A percentile compares a stretch with the other conserved stretches of the same genome.
Conservation (phyloP, 23 tunicate genomes). For the Corella eumyota region DNA sequence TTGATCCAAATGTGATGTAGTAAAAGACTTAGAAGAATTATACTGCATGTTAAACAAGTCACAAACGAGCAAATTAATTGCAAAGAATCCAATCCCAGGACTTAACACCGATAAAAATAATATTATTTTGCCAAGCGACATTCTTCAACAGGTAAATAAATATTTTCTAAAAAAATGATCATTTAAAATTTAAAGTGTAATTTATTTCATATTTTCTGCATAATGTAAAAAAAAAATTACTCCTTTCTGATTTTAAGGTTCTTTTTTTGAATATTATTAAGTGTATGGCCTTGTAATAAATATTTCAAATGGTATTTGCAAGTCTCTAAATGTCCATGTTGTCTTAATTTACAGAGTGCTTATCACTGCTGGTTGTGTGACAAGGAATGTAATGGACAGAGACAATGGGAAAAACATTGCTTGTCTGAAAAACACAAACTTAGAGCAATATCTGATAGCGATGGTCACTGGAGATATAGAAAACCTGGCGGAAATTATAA, state of each 20-base stretch:
- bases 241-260: no score
- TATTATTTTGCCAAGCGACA: conserved; percentile 54
- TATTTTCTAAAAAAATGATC: neutral
- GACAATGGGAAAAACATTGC: conserved; percentile 80
- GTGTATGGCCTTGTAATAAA: no score
- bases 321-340: neutral
- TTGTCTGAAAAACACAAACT: conserved; percentile 61
- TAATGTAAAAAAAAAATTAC: neutral
- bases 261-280: no score
- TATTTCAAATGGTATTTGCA: no score
- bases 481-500: conserved; percentile 77
- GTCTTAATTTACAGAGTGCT: conserved; percentile 16
- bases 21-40: conserved; percentile 78
- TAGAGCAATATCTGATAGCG: conserved; percentile 63
- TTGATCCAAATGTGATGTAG: conserved; percentile 6
- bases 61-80: conserved; percentile 23
- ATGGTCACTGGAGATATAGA: conserved; percentile 79
- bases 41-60: conserved; percentile 40
- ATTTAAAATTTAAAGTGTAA: neutral
- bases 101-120: conserved; percentile 22
- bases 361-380: conserved; percentile 91
- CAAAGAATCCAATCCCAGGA: conserved; percentile 2
- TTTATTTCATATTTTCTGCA: neutral
- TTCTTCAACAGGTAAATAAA: conserved; percentile 31
- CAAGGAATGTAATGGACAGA: conserved; percentile 65